A percentile compares a stretch with the other conserved stretches of the same genome.
phyloP scores from a whole-genome alignment of 2,113 vertebrate genomes.

The Leptocoma aspasia region DNA sequence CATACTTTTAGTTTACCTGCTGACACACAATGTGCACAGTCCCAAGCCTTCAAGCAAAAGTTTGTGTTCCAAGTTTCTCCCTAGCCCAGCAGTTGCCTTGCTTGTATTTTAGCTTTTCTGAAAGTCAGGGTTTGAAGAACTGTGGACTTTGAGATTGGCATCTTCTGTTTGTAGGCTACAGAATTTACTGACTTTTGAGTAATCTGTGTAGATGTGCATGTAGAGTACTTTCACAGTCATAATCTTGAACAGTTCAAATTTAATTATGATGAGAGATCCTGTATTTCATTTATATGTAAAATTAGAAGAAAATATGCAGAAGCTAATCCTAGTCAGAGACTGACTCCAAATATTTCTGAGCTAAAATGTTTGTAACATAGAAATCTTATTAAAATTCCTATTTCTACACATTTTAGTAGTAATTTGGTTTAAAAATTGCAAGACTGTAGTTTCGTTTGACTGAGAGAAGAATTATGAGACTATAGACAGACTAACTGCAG shows the following conservation, averaged over 20 bases:
- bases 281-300: constrained; percentile 44
- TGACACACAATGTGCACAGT: background rate
- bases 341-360: constrained; percentile 13
- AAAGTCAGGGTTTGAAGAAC: background rate
- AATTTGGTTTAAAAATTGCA: constrained; percentile 39
- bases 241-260: constrained; percentile 43
- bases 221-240: constrained; percentile 28
- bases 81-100: background rate
- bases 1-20: background rate
- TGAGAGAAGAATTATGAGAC: constrained; percentile 19
- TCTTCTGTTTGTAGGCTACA: background rate
- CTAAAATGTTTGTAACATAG: constrained; percentile 10
- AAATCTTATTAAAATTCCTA: constrained; percentile 37
- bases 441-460: constrained; percentile 23
- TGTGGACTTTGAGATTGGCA: background rate
- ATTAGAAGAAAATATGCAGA: constrained; percentile 34
- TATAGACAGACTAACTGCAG: constrained; percentile 39
- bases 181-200: background rate
- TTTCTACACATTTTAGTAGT: constrained; percentile 38
- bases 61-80: background rate
- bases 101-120: background rate
- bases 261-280: constrained; percentile 31
- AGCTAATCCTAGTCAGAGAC: background rate
- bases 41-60: background rate
- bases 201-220: constrained; percentile 1